phyloP scores from a whole-genome alignment of 2,888 invertebrate species.

The Macropis europaea region DNA sequence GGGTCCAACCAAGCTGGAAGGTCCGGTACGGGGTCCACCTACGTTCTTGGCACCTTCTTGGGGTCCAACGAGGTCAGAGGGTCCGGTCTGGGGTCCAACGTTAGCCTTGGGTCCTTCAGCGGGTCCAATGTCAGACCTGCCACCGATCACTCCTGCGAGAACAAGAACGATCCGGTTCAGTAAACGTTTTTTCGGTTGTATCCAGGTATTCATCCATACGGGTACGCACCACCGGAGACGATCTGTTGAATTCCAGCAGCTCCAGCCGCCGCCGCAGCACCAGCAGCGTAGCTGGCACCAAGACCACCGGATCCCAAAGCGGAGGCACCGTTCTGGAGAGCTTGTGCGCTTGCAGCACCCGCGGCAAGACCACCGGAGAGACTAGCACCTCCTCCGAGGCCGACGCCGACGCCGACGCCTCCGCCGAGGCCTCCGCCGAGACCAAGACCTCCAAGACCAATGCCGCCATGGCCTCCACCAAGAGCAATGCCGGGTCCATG shows the following conservation, averaged over 20 bases:
- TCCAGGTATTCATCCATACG: background rate
- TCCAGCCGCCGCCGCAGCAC: constrained; percentile 78
- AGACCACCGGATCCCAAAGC: constrained; percentile 78
- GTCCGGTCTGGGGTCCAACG: constrained; percentile 79
- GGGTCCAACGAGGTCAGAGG: constrained; percentile 78
- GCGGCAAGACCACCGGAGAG: constrained; percentile 78
- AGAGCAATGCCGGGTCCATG: constrained; percentile 71
- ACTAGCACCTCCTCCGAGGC: constrained; percentile 71
- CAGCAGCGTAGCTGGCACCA: constrained; percentile 79
- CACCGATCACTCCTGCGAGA: constrained; percentile 74
- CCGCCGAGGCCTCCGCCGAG: constrained; percentile 60
- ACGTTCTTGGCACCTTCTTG: constrained; percentile 78
- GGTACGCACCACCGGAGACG: constrained; percentile 76
- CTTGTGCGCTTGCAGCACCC: constrained; percentile 77
- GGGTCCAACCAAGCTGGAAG: constrained; percentile 76
- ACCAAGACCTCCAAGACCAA: constrained; percentile 58
- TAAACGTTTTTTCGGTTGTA: background rate
- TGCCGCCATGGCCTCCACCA: constrained; percentile 62
- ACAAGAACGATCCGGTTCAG: background rate
- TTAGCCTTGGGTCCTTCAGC: constrained; percentile 79
- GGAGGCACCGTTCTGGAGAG: constrained; percentile 78
- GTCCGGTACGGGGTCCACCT: constrained; percentile 79
- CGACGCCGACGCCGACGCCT: constrained; percentile 41
- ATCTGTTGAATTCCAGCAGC: constrained; percentile 78
- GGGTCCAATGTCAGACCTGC: constrained; percentile 79